phyloP scores from a whole-genome alignment of 1,140 invertebrate species.

The Drosophila nebulosa region DNA sequence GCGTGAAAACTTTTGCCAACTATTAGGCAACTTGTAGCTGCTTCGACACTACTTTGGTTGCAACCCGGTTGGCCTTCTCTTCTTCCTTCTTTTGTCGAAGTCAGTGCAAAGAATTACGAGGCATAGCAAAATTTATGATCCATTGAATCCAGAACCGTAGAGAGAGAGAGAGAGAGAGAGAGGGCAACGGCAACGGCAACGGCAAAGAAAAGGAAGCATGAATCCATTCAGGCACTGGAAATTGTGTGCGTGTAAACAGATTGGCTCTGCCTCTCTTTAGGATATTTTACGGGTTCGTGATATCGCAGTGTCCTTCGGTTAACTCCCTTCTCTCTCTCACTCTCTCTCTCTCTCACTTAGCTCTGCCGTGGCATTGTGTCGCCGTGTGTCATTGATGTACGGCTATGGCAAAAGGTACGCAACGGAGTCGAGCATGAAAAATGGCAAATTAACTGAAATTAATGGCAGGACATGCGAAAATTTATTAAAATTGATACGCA shows the following conservation, averaged over 20 bases:
- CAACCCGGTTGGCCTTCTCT: not conserved
- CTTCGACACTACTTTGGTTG: not conserved
- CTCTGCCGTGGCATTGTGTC: slow-evolving; percentile 18
- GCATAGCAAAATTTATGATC: slow-evolving; percentile 69
- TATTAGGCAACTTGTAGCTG: slow-evolving; percentile 71
- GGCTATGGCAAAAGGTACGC: slow-evolving; percentile 61
- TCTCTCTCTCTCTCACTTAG: too few species aligned
- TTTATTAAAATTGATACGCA: slow-evolving; percentile 76
- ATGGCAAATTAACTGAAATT: slow-evolving; percentile 78
- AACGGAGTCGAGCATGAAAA: slow-evolving; percentile 53
- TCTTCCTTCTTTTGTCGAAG: not conserved
- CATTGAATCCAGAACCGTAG: slow-evolving; percentile 48
- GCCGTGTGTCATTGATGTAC: slow-evolving; percentile 73
- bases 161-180: slow-evolving; percentile 4
- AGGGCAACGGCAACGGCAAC: slow-evolving; percentile 24
- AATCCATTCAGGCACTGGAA: slow-evolving; percentile 38
- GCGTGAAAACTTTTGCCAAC: slow-evolving; percentile 58
- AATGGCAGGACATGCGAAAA: slow-evolving; percentile 66
- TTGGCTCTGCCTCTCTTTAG: slow-evolving; percentile 59
- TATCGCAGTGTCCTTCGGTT: slow-evolving; percentile 32
- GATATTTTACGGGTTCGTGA: slow-evolving; percentile 60
- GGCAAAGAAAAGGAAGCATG: slow-evolving; percentile 18
- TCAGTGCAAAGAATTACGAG: slow-evolving; percentile 64
- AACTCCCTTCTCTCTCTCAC: too few species aligned
- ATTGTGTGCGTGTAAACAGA: slow-evolving; percentile 76